A percentile compares a stretch with the other conserved stretches of the same genome.
Evolutionary conservation across 2,888 invertebrate species (phyloP).

Genomic region (Hemithea aestivaria): DNA sequence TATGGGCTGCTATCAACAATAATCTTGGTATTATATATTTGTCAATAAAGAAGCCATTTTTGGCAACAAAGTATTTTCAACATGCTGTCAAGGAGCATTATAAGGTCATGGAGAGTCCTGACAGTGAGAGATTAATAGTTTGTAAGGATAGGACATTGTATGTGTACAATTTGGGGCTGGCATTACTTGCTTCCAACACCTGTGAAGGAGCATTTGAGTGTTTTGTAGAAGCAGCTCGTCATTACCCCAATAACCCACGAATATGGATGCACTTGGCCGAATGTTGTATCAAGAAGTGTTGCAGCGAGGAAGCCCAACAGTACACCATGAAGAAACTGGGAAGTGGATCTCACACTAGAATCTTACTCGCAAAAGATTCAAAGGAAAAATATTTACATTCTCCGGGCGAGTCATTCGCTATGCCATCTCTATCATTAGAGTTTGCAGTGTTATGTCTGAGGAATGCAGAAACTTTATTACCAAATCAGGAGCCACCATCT

Average conservation of each 20-base stretch:
- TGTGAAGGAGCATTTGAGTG: conserved; percentile 94
- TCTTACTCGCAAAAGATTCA: conserved; percentile 57
- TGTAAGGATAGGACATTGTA: conserved; percentile 80
- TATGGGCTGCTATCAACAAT: conserved; percentile 83
- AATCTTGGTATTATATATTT: conserved; percentile 90
- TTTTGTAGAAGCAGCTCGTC: conserved; percentile 90
- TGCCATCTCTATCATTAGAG: conserved; percentile 92
- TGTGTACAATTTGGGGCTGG: conserved; percentile 91
- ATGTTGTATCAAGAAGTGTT: conserved; percentile 88
- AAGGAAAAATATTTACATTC: conserved; percentile 61
- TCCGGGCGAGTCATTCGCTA: conserved; percentile 87
- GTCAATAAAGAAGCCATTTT: conserved; percentile 88
- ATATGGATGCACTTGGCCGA: conserved; percentile 96
- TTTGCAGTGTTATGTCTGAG: conserved; percentile 93
- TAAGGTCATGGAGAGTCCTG: conserved; percentile 62
- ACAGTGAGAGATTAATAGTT: conserved; percentile 59
- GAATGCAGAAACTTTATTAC: conserved; percentile 88
- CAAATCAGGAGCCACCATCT: conserved; percentile 70
- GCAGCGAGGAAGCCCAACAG: conserved; percentile 74
- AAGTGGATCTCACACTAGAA: conserved; percentile 65
- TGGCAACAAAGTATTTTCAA: conserved; percentile 88
- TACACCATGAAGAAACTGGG: conserved; percentile 68
- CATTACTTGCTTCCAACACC: conserved; percentile 88
- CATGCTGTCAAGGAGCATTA: conserved; percentile 87
- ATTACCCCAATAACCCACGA: conserved; percentile 92